A percentile compares a stretch with the other conserved stretches of the same genome.
Evolutionary conservation across 2,888 invertebrate species (phyloP).

Genomic region (Imbricaverruca yamaguchii): DNA sequence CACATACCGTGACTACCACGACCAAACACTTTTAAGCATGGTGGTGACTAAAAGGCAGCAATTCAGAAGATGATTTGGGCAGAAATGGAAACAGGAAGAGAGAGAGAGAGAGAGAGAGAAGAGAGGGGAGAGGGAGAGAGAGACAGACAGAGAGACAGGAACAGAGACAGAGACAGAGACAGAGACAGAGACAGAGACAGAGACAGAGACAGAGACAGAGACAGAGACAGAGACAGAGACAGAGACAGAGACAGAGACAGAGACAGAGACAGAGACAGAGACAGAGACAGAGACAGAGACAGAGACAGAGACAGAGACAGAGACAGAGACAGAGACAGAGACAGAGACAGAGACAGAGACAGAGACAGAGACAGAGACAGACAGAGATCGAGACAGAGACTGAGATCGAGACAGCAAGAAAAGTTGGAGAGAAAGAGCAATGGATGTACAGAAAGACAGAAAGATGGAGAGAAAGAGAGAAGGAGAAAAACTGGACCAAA

Average conservation of each 20-base stretch:
- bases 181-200: slow-evolving; percentile 23
- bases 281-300: slow-evolving; percentile 6
- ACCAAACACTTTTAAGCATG: too few species aligned
- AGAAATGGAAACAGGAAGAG: too few species aligned
- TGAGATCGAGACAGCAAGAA: too few species aligned
- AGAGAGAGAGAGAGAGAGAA: too few species aligned
- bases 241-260: slow-evolving; percentile 7
- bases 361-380: slow-evolving; percentile 10
- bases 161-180: slow-evolving; percentile 24
- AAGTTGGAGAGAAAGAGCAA: too few species aligned
- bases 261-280: too few species aligned
- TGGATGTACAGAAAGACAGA: too few species aligned
- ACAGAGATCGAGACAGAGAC: neutral
- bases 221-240: slow-evolving; percentile 23
- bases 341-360: slow-evolving; percentile 22
- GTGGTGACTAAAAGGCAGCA: too few species aligned
- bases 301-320: slow-evolving; percentile 25
- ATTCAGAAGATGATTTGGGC: too few species aligned
- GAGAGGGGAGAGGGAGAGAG: too few species aligned
- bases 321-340: slow-evolving; percentile 26
- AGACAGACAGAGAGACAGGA: neutral
- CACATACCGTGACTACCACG: too few species aligned
- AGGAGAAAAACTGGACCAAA: neutral
- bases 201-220: slow-evolving; percentile 24
- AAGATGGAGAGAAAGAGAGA: neutral